phyloP scores from a whole-genome alignment of 2,797 vertebrate genomes.

The Neosilurus mollespiculum region DNA sequence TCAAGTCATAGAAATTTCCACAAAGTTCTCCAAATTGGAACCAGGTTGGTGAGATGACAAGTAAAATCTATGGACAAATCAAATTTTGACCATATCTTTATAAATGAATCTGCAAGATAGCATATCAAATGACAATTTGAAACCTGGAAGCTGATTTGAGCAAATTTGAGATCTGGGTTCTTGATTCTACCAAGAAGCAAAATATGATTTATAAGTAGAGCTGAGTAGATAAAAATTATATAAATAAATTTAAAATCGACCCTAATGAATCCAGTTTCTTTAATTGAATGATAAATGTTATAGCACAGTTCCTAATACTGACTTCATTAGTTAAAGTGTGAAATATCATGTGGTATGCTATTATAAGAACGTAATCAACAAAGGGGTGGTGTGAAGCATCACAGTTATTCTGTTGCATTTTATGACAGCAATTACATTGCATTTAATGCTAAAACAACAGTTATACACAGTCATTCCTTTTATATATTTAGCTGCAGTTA shows the following conservation, averaged over 20 bases:
- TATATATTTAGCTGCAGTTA: not conserved
- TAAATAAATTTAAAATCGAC: not conserved
- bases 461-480: not conserved
- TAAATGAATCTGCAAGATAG: not conserved
- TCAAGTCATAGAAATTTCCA: not conserved
- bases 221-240: not conserved
- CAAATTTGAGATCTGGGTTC: too few relatives aligned
- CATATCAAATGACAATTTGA: not conserved
- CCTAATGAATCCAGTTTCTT: not conserved
- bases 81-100: not conserved
- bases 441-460: not conserved
- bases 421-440: not conserved
- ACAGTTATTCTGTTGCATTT: not conserved
- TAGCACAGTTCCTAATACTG: not conserved
- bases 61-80: not conserved
- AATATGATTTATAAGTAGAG: not conserved
- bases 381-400: too few relatives aligned
- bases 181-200: not conserved
- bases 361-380: not conserved
- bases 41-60: not conserved
- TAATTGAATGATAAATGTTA: not conserved
- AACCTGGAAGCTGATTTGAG: too few relatives aligned
- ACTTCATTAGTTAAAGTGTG: not conserved
- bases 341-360: not conserved
- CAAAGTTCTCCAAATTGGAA: not conserved